Evolutionary conservation across 2,888 invertebrate genomes (phyloP), one percentile per base, ranked within the genome.

Genomic region (Aethes cnicana): DNA sequence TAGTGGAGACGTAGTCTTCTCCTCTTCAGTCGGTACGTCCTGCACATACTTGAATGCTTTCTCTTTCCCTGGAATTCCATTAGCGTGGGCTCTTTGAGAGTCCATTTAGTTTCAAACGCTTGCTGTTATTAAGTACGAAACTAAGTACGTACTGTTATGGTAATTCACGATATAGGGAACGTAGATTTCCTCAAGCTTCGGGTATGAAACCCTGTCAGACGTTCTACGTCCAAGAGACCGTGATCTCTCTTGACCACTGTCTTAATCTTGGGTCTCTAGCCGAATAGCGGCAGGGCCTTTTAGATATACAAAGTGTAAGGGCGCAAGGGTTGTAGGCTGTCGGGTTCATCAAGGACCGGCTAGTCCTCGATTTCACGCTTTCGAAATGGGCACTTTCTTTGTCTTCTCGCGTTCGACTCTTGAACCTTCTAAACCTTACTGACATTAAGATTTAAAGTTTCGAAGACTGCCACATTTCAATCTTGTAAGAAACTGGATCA

Each of bases 191-290:
- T 74, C 73, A 69, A 63, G 63, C 65, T 68, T 73, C 76, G 77
- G 81, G 79, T 78, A 68, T 54, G 52, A 57, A 74, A 76, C 78
- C 81, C 81, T 74, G 37, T 26, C 41, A 62, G 67, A 61, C 65
- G 72, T 63, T 79, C 77, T 88, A 86, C 70, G 86, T 79, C 35
- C 82, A 83, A 57, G 80, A 79, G 68, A 76, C 70, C 50, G 66
- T 74, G 69, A 77, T 70, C 76, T 89, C 88, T 86, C 84, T 75
- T 26, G 88, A 87, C 79, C 81, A 91, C 55, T 91, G 77, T 90
- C 91, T 92, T 91, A 91, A 91, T 69, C 91, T 90, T 58, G 92
- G 92, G 69, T 92, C 92, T 83, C 91, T 90, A 59, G 90, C 90
- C 36, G 90, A 90, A 70, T 90, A 90, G 59, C 87, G 82, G 79